A percentile compares a stretch with the other conserved stretches of the same genome.
These are phyloP conservation scores for Heliconius ismenius DNA, from an alignment of 2,888 invertebrate species.

Conservation along the genomic window DNA sequence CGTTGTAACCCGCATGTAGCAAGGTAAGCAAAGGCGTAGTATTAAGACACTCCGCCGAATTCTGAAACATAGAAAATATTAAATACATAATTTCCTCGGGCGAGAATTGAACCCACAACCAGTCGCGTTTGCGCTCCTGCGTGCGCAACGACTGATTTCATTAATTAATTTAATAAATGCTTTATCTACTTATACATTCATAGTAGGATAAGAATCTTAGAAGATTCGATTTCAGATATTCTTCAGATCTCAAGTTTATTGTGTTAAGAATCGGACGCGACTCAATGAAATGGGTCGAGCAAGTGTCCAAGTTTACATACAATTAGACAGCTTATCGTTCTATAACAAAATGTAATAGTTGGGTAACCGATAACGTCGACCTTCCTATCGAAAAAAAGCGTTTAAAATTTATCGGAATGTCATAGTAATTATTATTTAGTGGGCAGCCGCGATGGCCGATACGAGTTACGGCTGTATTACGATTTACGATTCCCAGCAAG, in stretches of 20 bases:
- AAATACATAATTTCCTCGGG: too few relatives aligned
- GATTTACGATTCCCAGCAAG: slow-evolving; percentile 67
- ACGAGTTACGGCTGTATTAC: slow-evolving; percentile 42
- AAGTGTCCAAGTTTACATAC: slow-evolving; percentile 49
- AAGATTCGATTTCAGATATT: neutral
- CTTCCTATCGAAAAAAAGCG: slow-evolving; percentile 71
- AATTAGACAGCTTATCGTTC: slow-evolving; percentile 70
- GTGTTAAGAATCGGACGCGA: slow-evolving; percentile 8
- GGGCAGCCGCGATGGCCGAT: slow-evolving; percentile 52
- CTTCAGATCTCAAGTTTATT: neutral
- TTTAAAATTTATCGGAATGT: slow-evolving; percentile 69
- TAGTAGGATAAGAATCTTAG: neutral
- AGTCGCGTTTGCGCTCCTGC: too few relatives aligned
- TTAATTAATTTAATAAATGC: too few relatives aligned
- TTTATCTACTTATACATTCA: neutral
- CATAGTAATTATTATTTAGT: slow-evolving; percentile 66
- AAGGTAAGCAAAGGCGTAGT: too few relatives aligned
- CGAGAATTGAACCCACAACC: too few relatives aligned
- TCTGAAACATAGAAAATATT: too few relatives aligned
- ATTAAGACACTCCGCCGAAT: too few relatives aligned
- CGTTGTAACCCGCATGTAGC: too few relatives aligned
- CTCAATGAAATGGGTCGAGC: slow-evolving; percentile 31
- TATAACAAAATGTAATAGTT: slow-evolving; percentile 74
- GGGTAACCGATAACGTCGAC: slow-evolving; percentile 74
- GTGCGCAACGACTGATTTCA: too few relatives aligned